These are phyloP conservation scores for Drosophila melanica DNA, from an alignment of 1,140 invertebrate species.

Conservation along the genomic window DNA sequence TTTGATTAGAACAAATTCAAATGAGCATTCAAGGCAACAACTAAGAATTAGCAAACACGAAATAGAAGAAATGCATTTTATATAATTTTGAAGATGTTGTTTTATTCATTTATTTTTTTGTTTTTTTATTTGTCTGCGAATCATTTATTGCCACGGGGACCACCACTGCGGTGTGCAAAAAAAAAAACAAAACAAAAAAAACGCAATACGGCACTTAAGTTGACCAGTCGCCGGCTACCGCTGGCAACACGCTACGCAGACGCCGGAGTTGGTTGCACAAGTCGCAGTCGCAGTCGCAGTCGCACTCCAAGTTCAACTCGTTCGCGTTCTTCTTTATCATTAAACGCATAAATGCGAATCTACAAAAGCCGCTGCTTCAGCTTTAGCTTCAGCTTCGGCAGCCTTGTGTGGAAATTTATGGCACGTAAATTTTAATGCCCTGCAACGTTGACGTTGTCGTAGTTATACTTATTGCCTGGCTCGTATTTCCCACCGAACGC, in stretches of 20 bases:
- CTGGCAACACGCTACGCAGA: slow-evolving; percentile 67
- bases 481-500: slow-evolving; percentile 77
- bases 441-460: slow-evolving; percentile 51
- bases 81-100: not conserved
- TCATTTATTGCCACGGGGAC: slow-evolving; percentile 46
- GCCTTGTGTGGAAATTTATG: slow-evolving; percentile 81
- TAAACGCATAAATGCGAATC: slow-evolving; percentile 82
- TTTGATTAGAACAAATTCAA: too few species aligned
- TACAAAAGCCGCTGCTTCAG: slow-evolving; percentile 49
- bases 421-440: slow-evolving; percentile 80
- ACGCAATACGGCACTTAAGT: slow-evolving; percentile 79
- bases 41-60: too few species aligned
- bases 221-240: slow-evolving; percentile 58
- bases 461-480: slow-evolving; percentile 35
- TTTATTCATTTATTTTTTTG: too few species aligned
- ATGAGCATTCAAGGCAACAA: too few species aligned
- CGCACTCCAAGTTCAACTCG: slow-evolving; percentile 4
- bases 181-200: slow-evolving; percentile 8
- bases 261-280: not conserved
- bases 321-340: slow-evolving; percentile 74
- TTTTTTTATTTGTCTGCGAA: too few species aligned
- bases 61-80: too few species aligned
- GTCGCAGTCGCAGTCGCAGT: not conserved
- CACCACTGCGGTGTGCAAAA: slow-evolving; percentile 20
- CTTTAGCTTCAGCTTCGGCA: slow-evolving; percentile 31